Conservation (phyloP, 1,140 invertebrate species). For the Platyscapa corneri region DNA sequence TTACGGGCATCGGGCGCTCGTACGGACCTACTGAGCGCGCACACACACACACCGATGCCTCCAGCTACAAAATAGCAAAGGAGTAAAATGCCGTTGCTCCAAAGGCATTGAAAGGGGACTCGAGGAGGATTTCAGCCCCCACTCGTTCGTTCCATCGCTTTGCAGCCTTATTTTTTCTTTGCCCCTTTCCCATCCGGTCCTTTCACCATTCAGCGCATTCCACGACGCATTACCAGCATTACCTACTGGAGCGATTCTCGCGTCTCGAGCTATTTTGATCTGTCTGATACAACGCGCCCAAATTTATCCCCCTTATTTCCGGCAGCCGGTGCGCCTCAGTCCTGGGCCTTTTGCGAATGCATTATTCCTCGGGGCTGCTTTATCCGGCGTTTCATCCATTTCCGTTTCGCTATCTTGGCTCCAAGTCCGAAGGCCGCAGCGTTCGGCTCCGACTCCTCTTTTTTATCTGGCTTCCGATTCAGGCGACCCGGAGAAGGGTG, state of each 20-base stretch:
- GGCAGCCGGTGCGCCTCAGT: neutral
- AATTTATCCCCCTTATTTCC: neutral
- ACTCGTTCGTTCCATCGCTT: constrained; percentile 5
- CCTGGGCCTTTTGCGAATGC: neutral
- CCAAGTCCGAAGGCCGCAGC: too few relatives aligned
- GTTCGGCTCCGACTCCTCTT: neutral
- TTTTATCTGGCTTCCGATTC: constrained; percentile 3
- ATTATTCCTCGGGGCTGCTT: too few relatives aligned
- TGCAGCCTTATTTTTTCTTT: constrained; percentile 13
- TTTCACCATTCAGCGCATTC: neutral
- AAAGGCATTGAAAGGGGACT: constrained; percentile 60
- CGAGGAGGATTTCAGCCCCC: constrained; percentile 42
- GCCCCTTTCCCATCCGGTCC: neutral
- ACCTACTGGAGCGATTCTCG: too few relatives aligned
- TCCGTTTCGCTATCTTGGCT: constrained; percentile 8
- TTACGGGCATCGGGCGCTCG: constrained; percentile 55
- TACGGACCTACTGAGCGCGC: too few relatives aligned
- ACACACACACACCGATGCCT: neutral
- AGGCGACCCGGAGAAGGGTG: neutral
- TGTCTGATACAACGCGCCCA: too few relatives aligned
- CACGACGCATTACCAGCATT: too few relatives aligned
- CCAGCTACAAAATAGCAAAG: too few relatives aligned
- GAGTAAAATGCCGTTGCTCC: neutral
- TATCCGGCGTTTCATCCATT: constrained; percentile 26
- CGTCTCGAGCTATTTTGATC: constrained; percentile 21